Percentiles rank a stretch among this genome's conserved stretches.
These are phyloP conservation scores for Patiria miniata DNA, from an alignment of 35 echinoderm and acorn worm species.

Conservation along the genomic window DNA sequence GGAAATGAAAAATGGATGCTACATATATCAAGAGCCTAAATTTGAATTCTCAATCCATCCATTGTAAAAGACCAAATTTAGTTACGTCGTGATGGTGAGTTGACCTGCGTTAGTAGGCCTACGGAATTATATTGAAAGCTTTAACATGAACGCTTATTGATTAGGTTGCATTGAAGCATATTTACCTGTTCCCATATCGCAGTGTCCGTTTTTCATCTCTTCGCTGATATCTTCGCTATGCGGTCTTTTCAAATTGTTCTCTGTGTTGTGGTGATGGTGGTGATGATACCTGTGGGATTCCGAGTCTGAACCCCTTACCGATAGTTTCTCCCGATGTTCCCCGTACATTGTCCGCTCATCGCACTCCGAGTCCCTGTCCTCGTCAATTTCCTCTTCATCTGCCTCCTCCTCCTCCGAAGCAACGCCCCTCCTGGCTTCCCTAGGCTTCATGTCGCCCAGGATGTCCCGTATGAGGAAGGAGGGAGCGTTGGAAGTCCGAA, in stretches of 20 bases:
- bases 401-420: constrained; percentile 11
- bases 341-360: neutral
- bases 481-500: constrained; percentile 21
- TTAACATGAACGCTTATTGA: too few species aligned
- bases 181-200: neutral
- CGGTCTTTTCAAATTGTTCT: constrained; percentile 8
- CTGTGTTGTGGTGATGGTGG: neutral
- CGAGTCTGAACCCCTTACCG: neutral
- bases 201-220: neutral
- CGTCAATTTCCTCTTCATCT: neutral
- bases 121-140: too few species aligned
- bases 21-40: too few species aligned
- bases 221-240: neutral
- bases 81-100: too few species aligned
- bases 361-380: constrained; percentile 29
- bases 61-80: too few species aligned
- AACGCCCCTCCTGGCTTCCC: neutral
- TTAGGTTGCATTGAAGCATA: neutral
- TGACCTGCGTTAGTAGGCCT: too few species aligned
- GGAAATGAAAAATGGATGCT: too few species aligned
- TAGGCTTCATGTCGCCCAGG: constrained; percentile 34
- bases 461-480: constrained; percentile 46
- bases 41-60: too few species aligned
- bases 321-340: neutral
- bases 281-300: neutral